A percentile compares a stretch with the other conserved stretches of the same genome.
These are phyloP conservation scores for Eumaeus atala DNA, from an alignment of 1,140 invertebrate species.

Conservation along the genomic window DNA sequence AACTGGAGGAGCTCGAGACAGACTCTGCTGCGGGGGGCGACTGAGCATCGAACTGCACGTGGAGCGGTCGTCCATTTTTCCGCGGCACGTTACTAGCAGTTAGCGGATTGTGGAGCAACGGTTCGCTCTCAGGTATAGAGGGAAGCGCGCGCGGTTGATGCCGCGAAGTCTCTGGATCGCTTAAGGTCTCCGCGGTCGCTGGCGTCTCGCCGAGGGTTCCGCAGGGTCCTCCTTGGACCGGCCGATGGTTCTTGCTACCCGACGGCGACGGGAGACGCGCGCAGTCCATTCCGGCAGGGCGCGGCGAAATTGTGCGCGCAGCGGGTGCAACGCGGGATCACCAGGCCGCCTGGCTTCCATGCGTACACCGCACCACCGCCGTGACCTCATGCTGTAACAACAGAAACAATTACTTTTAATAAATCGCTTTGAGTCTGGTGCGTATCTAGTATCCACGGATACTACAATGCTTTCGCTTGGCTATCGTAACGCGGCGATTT, in stretches of 20 bases:
- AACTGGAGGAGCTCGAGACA: constrained; percentile 65
- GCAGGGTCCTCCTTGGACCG: constrained; percentile 65
- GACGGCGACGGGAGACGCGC: constrained; percentile 55
- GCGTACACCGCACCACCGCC: constrained; percentile 60
- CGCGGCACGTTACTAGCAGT: constrained; percentile 38
- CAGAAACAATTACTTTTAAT: constrained; percentile 8
- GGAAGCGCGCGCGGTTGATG: constrained; percentile 47
- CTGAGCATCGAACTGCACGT: constrained; percentile 76
- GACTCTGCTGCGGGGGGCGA: constrained; percentile 64
- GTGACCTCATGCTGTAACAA: constrained; percentile 66
- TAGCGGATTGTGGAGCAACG: constrained; percentile 42
- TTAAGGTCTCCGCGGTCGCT: constrained; percentile 47
- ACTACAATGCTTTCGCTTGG: too few relatives aligned
- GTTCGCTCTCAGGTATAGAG: constrained; percentile 58
- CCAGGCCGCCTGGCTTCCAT: constrained; percentile 66
- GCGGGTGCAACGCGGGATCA: constrained; percentile 55
- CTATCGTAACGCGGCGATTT: too few relatives aligned
- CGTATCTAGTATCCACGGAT: too few relatives aligned
- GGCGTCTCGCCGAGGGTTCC: constrained; percentile 47
- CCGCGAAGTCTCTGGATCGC: constrained; percentile 53
- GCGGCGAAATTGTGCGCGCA: constrained; percentile 56
- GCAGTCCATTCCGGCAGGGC: constrained; percentile 66
- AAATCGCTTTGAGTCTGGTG: too few relatives aligned
- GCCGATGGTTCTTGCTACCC: constrained; percentile 53
- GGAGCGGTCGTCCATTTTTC: constrained; percentile 63